Percentiles rank a stretch among this genome's conserved stretches.
These are phyloP conservation scores for Corydoras sp. DNA, from an alignment of 2,113 vertebrate species.

Conservation along the genomic window DNA sequence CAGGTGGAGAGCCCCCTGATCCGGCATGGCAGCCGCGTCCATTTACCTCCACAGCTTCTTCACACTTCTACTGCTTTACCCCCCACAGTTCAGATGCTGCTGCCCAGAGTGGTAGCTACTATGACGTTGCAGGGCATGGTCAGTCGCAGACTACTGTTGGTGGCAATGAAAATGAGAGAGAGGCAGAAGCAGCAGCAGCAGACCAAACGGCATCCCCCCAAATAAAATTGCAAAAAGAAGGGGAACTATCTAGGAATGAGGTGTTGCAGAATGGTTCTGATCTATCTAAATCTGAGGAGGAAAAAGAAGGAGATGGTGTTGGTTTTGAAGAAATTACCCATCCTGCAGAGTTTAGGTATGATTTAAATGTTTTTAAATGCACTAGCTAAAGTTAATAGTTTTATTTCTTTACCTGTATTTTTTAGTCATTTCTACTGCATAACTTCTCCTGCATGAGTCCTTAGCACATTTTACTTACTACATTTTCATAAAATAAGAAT, in stretches of 20 bases:
- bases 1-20: constrained; percentile 74
- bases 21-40: constrained; percentile 58
- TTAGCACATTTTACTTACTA: too few relatives aligned
- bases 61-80: constrained; percentile 90
- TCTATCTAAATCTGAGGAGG: constrained; percentile 35
- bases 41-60: constrained; percentile 64
- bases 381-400: too few relatives aligned
- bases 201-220: constrained; percentile 29
- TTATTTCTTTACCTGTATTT: too few relatives aligned
- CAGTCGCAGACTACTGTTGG: constrained; percentile 81
- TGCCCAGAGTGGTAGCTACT: constrained; percentile 82
- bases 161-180: constrained; percentile 76
- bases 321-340: constrained; percentile 76
- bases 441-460: too few relatives aligned
- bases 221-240: constrained; percentile 21
- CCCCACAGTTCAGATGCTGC: constrained; percentile 81
- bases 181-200: constrained; percentile 51
- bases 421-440: too few relatives aligned
- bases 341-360: constrained; percentile 87
- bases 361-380: too few relatives aligned
- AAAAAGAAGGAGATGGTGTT: constrained; percentile 62
- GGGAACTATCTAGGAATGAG: constrained; percentile 4
- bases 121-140: constrained; percentile 90
- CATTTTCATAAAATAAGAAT: too few relatives aligned
- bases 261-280: constrained; percentile 44